phyloP scores from a whole-genome alignment of 2,797 vertebrate genomes.

The Potorous gilbertii region DNA sequence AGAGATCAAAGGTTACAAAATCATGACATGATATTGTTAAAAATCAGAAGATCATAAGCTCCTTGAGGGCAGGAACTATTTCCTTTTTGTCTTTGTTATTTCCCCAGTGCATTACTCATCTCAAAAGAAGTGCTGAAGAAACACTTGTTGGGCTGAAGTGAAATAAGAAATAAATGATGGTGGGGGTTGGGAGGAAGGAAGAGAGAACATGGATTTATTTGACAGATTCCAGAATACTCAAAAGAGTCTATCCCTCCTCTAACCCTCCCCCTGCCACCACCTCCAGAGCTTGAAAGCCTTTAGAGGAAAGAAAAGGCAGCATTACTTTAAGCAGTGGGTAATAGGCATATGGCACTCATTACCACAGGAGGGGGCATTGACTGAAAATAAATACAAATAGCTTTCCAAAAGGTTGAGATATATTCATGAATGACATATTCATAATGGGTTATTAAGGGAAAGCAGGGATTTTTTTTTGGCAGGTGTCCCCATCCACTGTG shows the following conservation, averaged over 20 bases:
- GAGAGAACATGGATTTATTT: background rate
- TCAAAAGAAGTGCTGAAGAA: background rate
- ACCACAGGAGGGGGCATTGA: slow-evolving; percentile 20
- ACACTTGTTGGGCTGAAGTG: background rate
- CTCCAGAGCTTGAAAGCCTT: background rate
- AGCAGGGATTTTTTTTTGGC: background rate
- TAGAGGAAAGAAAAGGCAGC: slow-evolving; percentile 42
- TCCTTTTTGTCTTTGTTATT: background rate
- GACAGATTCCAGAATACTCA: background rate
- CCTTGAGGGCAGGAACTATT: background rate
- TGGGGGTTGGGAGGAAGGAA: background rate
- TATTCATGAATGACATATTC: slow-evolving; percentile 39
- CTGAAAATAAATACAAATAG: slow-evolving; percentile 60
- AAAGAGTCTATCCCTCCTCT: background rate
- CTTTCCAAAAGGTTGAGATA: slow-evolving; percentile 51
- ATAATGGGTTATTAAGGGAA: slow-evolving; percentile 45
- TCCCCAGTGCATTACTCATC: background rate
- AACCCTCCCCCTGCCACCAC: background rate
- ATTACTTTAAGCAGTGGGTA: background rate
- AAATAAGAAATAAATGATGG: background rate
- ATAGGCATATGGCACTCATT: slow-evolving; percentile 48
- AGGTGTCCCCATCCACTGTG: slow-evolving; percentile 35
- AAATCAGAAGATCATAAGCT: background rate
- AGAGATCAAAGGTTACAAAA: background rate
- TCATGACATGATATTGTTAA: background rate